Conservation (phyloP, 1,140 invertebrate species). For the Andrena cerasifolii region DNA sequence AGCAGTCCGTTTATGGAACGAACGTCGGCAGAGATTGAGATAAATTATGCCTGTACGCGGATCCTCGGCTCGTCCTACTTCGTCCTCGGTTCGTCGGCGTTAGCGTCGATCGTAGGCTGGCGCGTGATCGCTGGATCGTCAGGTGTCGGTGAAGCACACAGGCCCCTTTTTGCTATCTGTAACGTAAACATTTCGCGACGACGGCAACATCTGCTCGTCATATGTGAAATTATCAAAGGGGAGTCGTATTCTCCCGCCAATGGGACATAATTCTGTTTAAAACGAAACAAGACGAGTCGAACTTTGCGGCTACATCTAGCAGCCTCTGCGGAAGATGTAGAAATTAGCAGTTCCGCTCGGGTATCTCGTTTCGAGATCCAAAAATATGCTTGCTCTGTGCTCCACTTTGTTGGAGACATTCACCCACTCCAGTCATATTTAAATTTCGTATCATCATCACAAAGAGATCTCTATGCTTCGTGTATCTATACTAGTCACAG, state of each 20-base stretch:
- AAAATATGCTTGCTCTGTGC: too few relatives aligned
- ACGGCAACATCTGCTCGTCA: slow-evolving; percentile 55
- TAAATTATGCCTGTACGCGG: too few relatives aligned
- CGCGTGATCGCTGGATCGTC: slow-evolving; percentile 29
- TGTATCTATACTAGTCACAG: too few relatives aligned
- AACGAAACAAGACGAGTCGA: neutral
- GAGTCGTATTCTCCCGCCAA: neutral
- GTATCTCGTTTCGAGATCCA: too few relatives aligned
- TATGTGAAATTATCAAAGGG: slow-evolving; percentile 38
- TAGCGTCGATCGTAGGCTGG: neutral
- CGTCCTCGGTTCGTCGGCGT: neutral
- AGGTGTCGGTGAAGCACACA: slow-evolving; percentile 33
- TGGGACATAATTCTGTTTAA: neutral
- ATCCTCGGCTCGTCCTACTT: too few relatives aligned
- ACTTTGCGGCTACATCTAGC: too few relatives aligned
- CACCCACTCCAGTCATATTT: too few relatives aligned
- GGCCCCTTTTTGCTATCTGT: slow-evolving; percentile 42
- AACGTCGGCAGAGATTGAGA: neutral
- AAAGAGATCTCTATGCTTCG: too few relatives aligned
- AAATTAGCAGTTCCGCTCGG: too few relatives aligned
- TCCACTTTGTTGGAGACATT: too few relatives aligned
- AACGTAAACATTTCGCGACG: slow-evolving; percentile 47
- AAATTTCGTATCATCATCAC: too few relatives aligned
- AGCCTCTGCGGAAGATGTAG: too few relatives aligned
- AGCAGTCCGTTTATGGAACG: neutral